A percentile compares a stretch with the other conserved stretches of the same genome.
Conservation (phyloP, 1,140 invertebrate genomes). For the Drosophila nannoptera region DNA sequence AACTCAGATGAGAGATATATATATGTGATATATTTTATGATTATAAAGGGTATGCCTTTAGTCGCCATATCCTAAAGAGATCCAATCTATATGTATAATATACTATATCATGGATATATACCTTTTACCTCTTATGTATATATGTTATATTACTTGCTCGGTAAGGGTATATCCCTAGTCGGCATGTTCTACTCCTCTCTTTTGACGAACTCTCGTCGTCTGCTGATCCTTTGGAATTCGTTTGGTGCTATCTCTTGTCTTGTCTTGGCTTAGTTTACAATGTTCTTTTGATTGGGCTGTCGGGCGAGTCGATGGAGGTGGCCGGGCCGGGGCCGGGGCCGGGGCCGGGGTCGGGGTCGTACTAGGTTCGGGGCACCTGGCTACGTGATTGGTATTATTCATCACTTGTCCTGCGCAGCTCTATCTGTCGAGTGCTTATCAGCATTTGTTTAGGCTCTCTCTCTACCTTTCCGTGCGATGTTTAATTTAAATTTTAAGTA, state of each 20-base stretch:
- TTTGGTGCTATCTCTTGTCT: conserved; percentile 19
- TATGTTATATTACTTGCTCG: no score
- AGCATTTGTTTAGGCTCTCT: conserved; percentile 66
- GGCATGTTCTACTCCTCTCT: not conserved
- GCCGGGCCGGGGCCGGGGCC: no score
- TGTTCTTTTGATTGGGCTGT: conserved; percentile 70
- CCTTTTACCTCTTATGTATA: no score
- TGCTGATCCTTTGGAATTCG: conserved; percentile 65
- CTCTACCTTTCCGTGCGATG: conserved; percentile 31
- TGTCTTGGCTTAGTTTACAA: conserved; percentile 74
- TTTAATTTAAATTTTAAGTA: conserved; percentile 78
- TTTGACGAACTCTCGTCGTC: conserved; percentile 33
- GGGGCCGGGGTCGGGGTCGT: no score
- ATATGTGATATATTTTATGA: no score
- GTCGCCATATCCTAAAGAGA: no score
- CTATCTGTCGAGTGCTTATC: conserved; percentile 59
- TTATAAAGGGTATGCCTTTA: not conserved
- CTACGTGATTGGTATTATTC: conserved; percentile 78
- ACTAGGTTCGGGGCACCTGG: not conserved
- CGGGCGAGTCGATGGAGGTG: conserved; percentile 37
- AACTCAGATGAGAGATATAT: no score
- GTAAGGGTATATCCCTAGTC: not conserved
- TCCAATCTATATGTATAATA: no score
- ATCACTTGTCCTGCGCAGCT: conserved; percentile 65
- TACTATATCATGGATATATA: no score